Percentiles rank a stretch among this genome's conserved stretches.
These are phyloP conservation scores for Diarsia brunnea DNA, from an alignment of 2,888 invertebrate species.

Conservation along the genomic window DNA sequence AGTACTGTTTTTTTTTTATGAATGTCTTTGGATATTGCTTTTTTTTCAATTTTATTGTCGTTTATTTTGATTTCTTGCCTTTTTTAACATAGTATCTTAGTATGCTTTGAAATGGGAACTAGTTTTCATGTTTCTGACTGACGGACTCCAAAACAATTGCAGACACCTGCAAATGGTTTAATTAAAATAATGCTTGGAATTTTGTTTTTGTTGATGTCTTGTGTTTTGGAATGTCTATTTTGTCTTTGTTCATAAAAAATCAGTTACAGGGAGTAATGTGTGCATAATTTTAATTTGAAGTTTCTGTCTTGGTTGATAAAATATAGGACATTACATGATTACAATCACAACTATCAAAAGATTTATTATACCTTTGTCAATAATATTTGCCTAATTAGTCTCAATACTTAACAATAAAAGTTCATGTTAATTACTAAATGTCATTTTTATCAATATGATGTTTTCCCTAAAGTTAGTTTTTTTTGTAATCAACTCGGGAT, in stretches of 20 bases:
- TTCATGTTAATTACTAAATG: neutral
- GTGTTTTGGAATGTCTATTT: neutral
- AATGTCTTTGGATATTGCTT: no score
- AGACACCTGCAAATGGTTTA: no score
- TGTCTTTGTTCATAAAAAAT: neutral
- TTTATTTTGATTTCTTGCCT: neutral
- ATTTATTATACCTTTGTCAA: slow-evolving; percentile 7
- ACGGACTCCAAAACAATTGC: no score
- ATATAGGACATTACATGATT: neutral
- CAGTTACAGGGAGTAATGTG: no score
- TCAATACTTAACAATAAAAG: neutral
- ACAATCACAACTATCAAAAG: neutral
- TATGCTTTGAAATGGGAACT: neutral
- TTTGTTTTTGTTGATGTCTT: neutral
- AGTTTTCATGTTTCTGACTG: no score
- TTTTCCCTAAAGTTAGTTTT: neutral
- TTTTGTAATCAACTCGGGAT: neutral
- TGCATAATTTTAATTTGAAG: neutral
- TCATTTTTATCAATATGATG: slow-evolving; percentile 1
- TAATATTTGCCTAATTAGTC: slow-evolving; percentile 8
- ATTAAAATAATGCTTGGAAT: no score
- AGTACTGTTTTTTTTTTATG: neutral
- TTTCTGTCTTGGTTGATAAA: neutral
- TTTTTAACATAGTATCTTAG: neutral
- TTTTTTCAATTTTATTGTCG: neutral